phyloP scores from a whole-genome alignment of 1,140 invertebrate species.

The Ericerus pela region DNA sequence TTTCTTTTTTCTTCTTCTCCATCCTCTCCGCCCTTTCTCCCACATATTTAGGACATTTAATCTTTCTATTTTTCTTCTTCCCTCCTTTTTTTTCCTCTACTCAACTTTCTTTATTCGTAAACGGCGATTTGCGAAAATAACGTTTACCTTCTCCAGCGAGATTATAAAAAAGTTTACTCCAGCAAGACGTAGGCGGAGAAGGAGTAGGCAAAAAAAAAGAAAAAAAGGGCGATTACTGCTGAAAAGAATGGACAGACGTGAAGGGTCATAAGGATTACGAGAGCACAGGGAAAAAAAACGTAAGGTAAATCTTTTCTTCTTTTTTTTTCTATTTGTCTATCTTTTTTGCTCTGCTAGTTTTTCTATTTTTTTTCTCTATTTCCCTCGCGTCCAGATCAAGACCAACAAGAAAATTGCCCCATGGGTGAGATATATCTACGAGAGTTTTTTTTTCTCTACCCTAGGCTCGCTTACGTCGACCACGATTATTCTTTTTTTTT shows the following conservation, averaged over 20 bases:
- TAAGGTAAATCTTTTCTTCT: slow-evolving; percentile 10
- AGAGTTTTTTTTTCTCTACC: neutral
- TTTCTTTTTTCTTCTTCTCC: no score
- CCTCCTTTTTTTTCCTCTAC: no score
- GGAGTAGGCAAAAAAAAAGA: neutral
- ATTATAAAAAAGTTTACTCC: slow-evolving; percentile 6
- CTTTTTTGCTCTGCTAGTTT: no score
- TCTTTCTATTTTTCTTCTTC: no score
- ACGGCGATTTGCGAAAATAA: neutral
- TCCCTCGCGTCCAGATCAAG: no score
- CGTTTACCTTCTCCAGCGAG: slow-evolving; percentile 1
- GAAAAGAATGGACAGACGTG: slow-evolving; percentile 7
- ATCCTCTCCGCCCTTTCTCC: no score
- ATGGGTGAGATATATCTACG: slow-evolving; percentile 6
- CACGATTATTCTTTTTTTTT: no score
- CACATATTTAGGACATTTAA: no score
- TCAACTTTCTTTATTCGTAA: neutral
- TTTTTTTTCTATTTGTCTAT: neutral
- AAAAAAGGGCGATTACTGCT: slow-evolving; percentile 1
- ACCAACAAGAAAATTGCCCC: slow-evolving; percentile 1
- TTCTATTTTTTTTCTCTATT: no score
- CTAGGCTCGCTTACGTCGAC: no score
- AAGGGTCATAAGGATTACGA: slow-evolving; percentile 8
- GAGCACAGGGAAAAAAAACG: neutral
- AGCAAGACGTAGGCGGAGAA: no score